phyloP scores from a whole-genome alignment of 2,113 vertebrate species.

The Leptocoma aspasia region DNA sequence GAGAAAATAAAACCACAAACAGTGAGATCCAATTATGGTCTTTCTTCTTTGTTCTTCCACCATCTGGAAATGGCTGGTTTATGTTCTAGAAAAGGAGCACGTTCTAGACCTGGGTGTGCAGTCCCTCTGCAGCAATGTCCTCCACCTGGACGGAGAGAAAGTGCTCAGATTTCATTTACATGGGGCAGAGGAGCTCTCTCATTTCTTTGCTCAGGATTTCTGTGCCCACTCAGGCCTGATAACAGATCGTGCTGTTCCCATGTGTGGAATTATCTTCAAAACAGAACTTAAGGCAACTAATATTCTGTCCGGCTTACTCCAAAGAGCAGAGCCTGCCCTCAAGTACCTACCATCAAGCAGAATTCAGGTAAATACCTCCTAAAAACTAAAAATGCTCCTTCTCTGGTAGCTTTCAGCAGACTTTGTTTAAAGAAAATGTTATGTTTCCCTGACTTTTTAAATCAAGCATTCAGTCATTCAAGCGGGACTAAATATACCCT shows the following conservation, averaged over 20 bases:
- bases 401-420: neutral
- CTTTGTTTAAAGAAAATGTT: neutral
- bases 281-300: neutral
- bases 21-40: slow-evolving; percentile 22
- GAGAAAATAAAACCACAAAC: slow-evolving; percentile 34
- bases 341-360: neutral
- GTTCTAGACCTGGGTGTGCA: neutral
- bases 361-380: neutral
- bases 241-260: neutral
- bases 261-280: neutral
- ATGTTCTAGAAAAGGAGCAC: neutral
- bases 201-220: neutral
- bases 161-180: neutral
- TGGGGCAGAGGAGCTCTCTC: neutral
- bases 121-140: neutral
- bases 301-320: neutral
- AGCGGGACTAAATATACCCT: neutral
- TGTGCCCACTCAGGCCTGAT: neutral
- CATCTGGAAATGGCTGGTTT: neutral
- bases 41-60: slow-evolving; percentile 28
- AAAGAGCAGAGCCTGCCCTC: neutral
- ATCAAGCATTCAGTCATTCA: neutral
- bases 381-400: neutral
- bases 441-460: neutral
- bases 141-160: neutral